Evolutionary conservation across 2,888 invertebrate species (phyloP), one percentile per base, ranked within the genome.

Genomic region (Epinotia bilunana): DNA sequence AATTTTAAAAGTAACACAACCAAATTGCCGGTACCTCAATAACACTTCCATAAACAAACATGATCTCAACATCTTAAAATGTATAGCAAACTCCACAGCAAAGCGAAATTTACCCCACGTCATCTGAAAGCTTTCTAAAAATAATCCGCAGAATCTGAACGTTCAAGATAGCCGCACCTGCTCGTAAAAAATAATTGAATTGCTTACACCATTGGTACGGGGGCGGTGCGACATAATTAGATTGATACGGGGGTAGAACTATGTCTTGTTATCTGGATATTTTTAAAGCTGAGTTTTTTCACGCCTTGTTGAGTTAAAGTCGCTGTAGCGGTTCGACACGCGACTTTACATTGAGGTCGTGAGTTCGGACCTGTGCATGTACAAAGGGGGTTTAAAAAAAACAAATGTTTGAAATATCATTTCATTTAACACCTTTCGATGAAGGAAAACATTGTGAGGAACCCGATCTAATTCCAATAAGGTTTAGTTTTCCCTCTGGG

Each of bases 151-250:
- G 49, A 64, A 64, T 64, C 64, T 23, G 49, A 28, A 64, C 28
- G 2, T 77, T 75, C 43, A 11, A 65, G 65, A 63, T 90, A 86
- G 88, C 84, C 86, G 53, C 86, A 91, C 91, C 91, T 91, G 91
- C 85, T 89, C 91, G 86, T 92, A 92, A 92, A 92, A 92, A 91
- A 92, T 92, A 92, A 92, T 92, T 92, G 92, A 91, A 92, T 92
- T 84, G 90, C 46, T 46, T 23, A 46, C 60, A n/a, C 69, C 58
- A 60, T 60, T 69, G 58, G 46, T 57, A 3, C 49, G 20, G 23
- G 6, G 53, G 53, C 7, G 43, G 46, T 58, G 46, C 23, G 60
- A 69, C 46, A 69, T 60, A 69, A 69, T 69, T 69, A 69, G 11
- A 69, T 69, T 68, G 49, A 58, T 67, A 57, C 57, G 16, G 58